Conservation (phyloP, 1,140 invertebrate genomes). For the Sesamia nonagrioides region DNA sequence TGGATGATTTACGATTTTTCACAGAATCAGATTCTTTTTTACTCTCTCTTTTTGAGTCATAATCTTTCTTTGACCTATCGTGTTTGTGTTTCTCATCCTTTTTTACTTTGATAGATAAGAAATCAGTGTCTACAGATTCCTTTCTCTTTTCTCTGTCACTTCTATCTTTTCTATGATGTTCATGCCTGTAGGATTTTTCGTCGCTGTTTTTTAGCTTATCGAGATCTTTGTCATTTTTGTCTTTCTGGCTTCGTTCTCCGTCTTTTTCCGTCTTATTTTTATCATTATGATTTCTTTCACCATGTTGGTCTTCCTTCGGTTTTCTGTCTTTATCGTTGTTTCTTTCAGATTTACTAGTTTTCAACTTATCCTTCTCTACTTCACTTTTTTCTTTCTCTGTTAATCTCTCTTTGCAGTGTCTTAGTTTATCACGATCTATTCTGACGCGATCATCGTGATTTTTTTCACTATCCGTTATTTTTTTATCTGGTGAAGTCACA, state of each 20-base stretch:
- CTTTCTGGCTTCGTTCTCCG: conserved; percentile 64
- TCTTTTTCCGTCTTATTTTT: conserved; percentile 73
- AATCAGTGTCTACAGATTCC: conserved; percentile 69
- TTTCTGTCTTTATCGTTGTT: conserved; percentile 80
- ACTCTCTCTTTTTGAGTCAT: conserved; percentile 74
- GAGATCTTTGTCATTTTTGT: conserved; percentile 79
- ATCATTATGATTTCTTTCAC: conserved; percentile 78
- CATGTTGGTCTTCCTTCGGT: conserved; percentile 84
- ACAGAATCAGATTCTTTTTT: conserved; percentile 73
- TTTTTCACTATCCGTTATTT: conserved; percentile 69
- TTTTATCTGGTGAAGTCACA: conserved; percentile 62
- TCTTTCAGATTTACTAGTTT: conserved; percentile 71
- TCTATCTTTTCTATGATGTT: conserved; percentile 79
- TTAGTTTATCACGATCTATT: conserved; percentile 72
- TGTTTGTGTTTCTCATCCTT: conserved; percentile 80
- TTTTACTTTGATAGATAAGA: conserved; percentile 66
- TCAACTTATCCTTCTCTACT: conserved; percentile 73
- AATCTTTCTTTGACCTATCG: conserved; percentile 77
- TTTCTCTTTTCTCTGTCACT: conserved; percentile 76
- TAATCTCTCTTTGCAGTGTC: conserved; percentile 73
- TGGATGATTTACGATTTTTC: conserved; percentile 80
- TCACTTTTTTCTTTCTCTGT: conserved; percentile 83
- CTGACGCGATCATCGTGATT: conserved; percentile 68
- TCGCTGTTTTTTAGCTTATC: conserved; percentile 76
- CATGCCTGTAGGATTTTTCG: conserved; percentile 72